phyloP scores from a whole-genome alignment of 2,888 invertebrate genomes.

The Ryuthela nishihirai region DNA sequence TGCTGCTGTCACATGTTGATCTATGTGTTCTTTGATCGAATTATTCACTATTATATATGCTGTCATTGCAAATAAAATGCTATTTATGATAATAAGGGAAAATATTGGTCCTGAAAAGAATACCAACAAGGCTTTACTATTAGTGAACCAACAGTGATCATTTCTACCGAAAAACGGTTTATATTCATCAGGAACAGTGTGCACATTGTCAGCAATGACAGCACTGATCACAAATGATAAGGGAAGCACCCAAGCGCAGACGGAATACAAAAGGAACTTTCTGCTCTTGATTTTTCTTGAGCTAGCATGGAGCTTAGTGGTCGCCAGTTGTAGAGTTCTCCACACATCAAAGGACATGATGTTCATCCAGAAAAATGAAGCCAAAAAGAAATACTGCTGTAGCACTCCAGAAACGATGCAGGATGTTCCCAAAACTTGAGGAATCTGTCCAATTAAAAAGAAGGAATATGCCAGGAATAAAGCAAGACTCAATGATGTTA shows the following conservation, averaged over 20 bases:
- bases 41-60: constrained; percentile 10
- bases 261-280: constrained; percentile 44
- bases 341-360: constrained; percentile 55
- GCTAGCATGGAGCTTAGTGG: constrained; percentile 47
- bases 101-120: constrained; percentile 15
- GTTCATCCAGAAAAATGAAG: constrained; percentile 58
- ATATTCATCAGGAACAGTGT: neutral
- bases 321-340: constrained; percentile 50
- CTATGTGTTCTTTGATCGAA: constrained; percentile 12
- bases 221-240: constrained; percentile 45
- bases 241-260: constrained; percentile 52
- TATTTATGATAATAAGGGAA: constrained; percentile 15
- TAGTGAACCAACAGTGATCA: constrained; percentile 14
- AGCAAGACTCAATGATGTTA: constrained; percentile 56
- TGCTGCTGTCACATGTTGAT: constrained; percentile 3
- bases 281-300: constrained; percentile 4
- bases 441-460: constrained; percentile 52
- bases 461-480: constrained; percentile 54
- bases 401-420: constrained; percentile 9
- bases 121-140: neutral
- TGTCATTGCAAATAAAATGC: constrained; percentile 5
- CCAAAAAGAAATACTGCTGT: constrained; percentile 56
- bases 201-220: constrained; percentile 19
- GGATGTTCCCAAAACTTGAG: neutral
- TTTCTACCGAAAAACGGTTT: constrained; percentile 7